phyloP scores from a whole-genome alignment of 1,140 invertebrate species.

The Pseudomyrmex sp. region DNA sequence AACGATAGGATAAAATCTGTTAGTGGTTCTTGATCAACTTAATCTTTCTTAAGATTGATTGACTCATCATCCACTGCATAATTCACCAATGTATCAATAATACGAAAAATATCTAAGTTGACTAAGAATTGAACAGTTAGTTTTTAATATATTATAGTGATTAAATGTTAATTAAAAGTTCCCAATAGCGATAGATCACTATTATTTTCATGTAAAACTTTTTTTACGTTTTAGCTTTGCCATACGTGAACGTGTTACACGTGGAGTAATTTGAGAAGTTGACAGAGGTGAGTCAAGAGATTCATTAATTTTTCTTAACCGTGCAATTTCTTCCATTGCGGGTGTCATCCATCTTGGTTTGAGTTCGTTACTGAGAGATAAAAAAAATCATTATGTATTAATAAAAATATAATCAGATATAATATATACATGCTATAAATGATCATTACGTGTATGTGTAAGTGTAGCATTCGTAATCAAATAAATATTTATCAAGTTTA shows the following conservation, averaged over 20 bases:
- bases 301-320: slow-evolving; percentile 71
- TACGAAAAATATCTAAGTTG: background rate
- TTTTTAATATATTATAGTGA: background rate
- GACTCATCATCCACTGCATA: background rate
- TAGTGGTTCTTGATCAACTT: background rate
- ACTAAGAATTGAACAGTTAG: background rate
- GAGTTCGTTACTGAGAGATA: slow-evolving; percentile 70
- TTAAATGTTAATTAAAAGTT: slow-evolving; percentile 1
- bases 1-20: no score
- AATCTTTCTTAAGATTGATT: background rate
- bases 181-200: background rate
- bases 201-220: background rate
- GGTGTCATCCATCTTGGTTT: slow-evolving; percentile 83
- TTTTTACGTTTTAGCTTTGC: slow-evolving; percentile 77
- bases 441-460: background rate
- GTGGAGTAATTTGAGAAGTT: slow-evolving; percentile 39
- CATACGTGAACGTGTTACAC: slow-evolving; percentile 77
- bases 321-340: slow-evolving; percentile 82
- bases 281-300: background rate
- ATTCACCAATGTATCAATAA: background rate
- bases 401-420: background rate
- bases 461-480: background rate
- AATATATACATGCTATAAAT: no score
- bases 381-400: slow-evolving; percentile 33
- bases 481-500: background rate